Conservation (phyloP, 2,113 vertebrate species). For the Nipponia nippon region DNA sequence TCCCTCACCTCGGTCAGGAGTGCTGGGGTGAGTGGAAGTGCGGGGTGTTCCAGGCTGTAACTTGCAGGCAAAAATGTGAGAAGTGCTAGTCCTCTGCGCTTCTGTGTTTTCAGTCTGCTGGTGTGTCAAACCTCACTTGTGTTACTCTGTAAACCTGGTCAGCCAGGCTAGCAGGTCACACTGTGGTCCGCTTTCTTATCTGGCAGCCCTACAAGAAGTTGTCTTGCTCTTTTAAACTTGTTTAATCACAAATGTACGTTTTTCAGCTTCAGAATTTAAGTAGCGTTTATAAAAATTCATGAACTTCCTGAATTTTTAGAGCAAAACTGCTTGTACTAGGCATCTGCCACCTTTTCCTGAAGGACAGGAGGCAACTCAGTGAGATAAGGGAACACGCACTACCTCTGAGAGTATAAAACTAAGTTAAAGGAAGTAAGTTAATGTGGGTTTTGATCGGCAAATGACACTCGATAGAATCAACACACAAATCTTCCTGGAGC, state of each 20-base stretch:
- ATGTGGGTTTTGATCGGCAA: not conserved
- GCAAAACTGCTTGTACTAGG: not conserved
- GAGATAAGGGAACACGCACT: not conserved
- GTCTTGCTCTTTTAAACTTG: not conserved
- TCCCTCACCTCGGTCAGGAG: not conserved
- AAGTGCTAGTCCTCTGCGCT: not conserved
- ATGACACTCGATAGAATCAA: not conserved
- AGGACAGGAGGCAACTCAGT: not conserved
- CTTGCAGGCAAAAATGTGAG: not conserved
- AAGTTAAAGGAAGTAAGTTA: not conserved
- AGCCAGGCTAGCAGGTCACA: not conserved
- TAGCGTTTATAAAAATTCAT: not conserved
- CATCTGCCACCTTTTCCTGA: not conserved
- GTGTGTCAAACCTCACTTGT: not conserved
- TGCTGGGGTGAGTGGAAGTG: not conserved
- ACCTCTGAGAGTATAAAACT: not conserved
- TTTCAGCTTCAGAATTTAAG: not conserved
- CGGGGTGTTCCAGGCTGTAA: not conserved
- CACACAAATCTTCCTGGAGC: not conserved
- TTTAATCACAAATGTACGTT: not conserved
- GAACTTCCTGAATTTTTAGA: not conserved
- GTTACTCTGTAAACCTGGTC: not conserved
- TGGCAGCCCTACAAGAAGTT: not conserved
- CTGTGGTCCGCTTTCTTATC: accelerated
- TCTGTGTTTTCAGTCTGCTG: not conserved